Evolutionary conservation across 2,113 vertebrate species (phyloP).

Genomic region (Proterorhinus semilunaris): DNA sequence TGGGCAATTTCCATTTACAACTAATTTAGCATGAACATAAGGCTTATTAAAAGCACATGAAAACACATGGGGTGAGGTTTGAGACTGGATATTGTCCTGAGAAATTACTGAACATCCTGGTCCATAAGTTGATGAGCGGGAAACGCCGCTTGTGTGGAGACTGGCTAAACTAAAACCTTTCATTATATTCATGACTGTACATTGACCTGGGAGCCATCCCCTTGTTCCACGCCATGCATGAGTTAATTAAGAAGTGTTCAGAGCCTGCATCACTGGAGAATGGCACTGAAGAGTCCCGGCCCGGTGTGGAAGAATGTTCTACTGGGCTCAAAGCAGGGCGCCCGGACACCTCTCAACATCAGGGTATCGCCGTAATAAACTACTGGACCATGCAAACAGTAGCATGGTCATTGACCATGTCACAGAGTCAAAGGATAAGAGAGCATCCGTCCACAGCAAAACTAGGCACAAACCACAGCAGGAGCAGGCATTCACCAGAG

Average conservation of each 20-base stretch:
- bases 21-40: not conserved
- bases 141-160: conserved; percentile 9
- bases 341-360: no score
- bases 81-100: conserved; percentile 65
- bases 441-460: not conserved
- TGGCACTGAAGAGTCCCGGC: no score
- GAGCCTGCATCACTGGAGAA: not conserved
- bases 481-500: not conserved
- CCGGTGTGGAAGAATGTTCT: not conserved
- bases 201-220: conserved; percentile 1
- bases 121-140: conserved; percentile 18
- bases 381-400: not conserved
- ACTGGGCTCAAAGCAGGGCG: conserved; percentile 23
- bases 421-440: not conserved
- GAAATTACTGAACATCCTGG: conserved; percentile 53
- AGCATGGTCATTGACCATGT: not conserved
- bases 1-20: conserved; percentile 5
- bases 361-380: no score
- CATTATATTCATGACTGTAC: no score
- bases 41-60: not conserved
- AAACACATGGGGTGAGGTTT: conserved; percentile 54
- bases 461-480: not conserved
- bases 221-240: conserved; percentile 14
- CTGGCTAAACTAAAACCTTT: conserved; percentile 12
- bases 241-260: conserved; percentile 15